Percentiles rank a stretch among this genome's conserved stretches.
These are phyloP conservation scores for Trinectes maculatus DNA, from an alignment of 2,113 vertebrate genomes.

Conservation along the genomic window DNA sequence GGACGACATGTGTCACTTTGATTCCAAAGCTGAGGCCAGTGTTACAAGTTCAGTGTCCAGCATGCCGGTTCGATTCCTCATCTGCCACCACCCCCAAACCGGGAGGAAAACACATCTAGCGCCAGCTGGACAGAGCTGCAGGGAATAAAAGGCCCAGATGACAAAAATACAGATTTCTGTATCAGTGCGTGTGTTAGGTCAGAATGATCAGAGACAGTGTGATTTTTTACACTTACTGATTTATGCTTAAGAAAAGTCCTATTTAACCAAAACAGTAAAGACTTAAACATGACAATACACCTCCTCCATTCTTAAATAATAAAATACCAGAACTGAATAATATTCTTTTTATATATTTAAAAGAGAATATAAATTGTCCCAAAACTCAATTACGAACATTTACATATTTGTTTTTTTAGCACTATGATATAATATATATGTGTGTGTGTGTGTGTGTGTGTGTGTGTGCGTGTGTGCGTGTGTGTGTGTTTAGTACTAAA, in stretches of 20 bases:
- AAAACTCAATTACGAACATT: no score
- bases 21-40: slow-evolving; percentile 58
- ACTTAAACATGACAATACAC: no score
- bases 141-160: slow-evolving; percentile 30
- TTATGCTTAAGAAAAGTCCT: not conserved
- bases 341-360: no score
- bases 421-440: no score
- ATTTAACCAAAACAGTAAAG: no score
- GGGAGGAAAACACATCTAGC: slow-evolving; percentile 53
- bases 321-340: no score
- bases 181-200: not conserved
- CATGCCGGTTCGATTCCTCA: slow-evolving; percentile 55
- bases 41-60: slow-evolving; percentile 63
- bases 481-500: no score
- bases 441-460: no score
- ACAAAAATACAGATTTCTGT: slow-evolving; percentile 48
- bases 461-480: no score
- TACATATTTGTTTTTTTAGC: no score
- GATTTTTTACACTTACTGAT: not conserved
- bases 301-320: no score
- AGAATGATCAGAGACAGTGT: not conserved
- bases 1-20: slow-evolving; percentile 79
- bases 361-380: no score
- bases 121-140: slow-evolving; percentile 60
- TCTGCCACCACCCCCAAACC: slow-evolving; percentile 39